Conservation (phyloP, 2,797 vertebrate genomes). For the Myotis myotis region DNA sequence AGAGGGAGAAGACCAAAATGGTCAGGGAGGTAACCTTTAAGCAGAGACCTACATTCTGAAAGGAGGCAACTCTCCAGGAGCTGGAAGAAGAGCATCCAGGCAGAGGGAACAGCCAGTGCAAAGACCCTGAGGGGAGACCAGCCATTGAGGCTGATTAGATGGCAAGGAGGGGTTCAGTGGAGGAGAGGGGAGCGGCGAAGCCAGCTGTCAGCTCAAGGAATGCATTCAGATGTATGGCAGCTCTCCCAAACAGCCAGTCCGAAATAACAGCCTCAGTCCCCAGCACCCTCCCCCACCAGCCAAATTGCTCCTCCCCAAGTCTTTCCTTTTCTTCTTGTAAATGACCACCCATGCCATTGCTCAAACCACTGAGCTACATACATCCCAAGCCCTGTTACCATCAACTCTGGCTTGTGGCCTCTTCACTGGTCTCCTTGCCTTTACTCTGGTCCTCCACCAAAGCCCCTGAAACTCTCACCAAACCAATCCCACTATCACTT, state of each 20-base stretch:
- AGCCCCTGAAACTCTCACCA: background rate
- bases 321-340: background rate
- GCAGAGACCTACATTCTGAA: background rate
- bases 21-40: background rate
- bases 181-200: background rate
- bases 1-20: background rate
- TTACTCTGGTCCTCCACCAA: background rate
- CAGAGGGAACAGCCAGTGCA: background rate
- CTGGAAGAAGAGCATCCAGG: background rate
- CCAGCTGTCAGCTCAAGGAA: background rate
- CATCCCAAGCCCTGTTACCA: background rate
- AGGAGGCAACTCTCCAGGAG: slow-evolving; percentile 74
- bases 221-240: background rate
- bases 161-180: background rate
- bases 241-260: background rate
- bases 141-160: background rate
- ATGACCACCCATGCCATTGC: background rate
- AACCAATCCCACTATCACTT: background rate
- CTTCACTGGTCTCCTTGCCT: background rate
- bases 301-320: background rate
- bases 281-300: rapidly evolving
- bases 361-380: background rate
- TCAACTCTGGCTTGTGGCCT: background rate
- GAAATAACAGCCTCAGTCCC: background rate
- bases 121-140: background rate